phyloP scores from a whole-genome alignment of 2,113 vertebrate genomes.

The Sclerurus mexicanus region DNA sequence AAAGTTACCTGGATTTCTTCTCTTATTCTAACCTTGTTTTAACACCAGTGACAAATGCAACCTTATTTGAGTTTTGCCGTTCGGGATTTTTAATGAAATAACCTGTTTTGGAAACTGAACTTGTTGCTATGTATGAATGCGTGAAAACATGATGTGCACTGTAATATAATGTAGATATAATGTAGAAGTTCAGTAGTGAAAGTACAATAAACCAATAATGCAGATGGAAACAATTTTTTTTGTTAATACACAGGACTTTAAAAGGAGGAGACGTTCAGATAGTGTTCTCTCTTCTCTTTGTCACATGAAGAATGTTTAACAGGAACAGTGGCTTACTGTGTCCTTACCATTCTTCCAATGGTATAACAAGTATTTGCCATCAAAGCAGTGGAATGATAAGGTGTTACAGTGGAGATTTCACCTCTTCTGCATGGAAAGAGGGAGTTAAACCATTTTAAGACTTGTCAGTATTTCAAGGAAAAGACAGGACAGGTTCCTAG shows the following conservation, averaged over 20 bases:
- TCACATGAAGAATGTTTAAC: neutral
- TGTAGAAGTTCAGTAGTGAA: neutral
- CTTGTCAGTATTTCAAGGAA: neutral
- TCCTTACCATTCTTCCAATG: neutral
- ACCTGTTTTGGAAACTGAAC: fast-evolving
- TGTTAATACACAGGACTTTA: neutral
- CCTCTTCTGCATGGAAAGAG: neutral
- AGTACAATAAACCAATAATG: neutral
- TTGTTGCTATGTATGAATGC: fast-evolving
- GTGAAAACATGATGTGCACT: fast-evolving
- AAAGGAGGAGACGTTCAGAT: neutral
- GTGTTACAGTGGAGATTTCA: neutral
- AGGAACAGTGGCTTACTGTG: neutral
- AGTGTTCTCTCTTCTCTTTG: neutral
- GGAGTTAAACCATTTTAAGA: neutral
- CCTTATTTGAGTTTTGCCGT: neutral
- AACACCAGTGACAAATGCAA: neutral
- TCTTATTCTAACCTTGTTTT: neutral
- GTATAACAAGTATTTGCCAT: neutral
- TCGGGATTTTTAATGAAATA: neutral
- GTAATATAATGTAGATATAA: neutral
- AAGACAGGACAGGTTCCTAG: neutral
- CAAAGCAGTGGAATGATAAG: neutral
- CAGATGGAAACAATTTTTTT: neutral
- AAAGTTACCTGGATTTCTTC: neutral